Evolutionary conservation across 2,888 invertebrate species (phyloP).

Genomic region (Dicranocentrus wangi): DNA sequence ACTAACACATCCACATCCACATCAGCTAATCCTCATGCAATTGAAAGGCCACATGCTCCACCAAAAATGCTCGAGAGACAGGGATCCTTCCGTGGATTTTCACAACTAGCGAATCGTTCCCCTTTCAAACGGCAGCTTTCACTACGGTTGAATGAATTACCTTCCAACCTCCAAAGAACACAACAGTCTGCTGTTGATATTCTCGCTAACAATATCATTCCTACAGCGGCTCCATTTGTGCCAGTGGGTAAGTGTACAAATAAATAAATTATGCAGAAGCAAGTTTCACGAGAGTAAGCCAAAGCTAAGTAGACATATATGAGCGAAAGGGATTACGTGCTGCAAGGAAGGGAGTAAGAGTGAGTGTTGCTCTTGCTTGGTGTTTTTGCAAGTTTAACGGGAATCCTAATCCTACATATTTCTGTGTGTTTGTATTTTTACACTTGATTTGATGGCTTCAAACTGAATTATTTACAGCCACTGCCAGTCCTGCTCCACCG

Average conservation of each 20-base stretch:
- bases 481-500: conserved; percentile 74
- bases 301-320: too few relatives aligned
- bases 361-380: conserved; percentile 48
- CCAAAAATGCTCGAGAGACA: conserved; percentile 95
- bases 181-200: conserved; percentile 72
- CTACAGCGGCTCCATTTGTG: conserved; percentile 57
- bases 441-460: conserved; percentile 42
- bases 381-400: conserved; percentile 37
- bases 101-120: conserved; percentile 86
- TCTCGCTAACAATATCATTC: conserved; percentile 71
- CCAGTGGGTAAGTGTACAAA: conserved; percentile 58
- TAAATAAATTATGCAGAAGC: neutral
- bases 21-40: conserved; percentile 51
- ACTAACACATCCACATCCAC: neutral
- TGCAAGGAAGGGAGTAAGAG: conserved; percentile 39
- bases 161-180: conserved; percentile 91
- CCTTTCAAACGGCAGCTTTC: conserved; percentile 94
- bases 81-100: conserved; percentile 90
- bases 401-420: conserved; percentile 13
- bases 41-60: conserved; percentile 96
- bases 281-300: neutral
- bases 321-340: conserved; percentile 11
- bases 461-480: conserved; percentile 64
- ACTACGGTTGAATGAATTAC: conserved; percentile 90
- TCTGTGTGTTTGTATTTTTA: conserved; percentile 39